phyloP scores from a whole-genome alignment of 2,888 invertebrate genomes.

The Heteromyza rotundicornis region DNA sequence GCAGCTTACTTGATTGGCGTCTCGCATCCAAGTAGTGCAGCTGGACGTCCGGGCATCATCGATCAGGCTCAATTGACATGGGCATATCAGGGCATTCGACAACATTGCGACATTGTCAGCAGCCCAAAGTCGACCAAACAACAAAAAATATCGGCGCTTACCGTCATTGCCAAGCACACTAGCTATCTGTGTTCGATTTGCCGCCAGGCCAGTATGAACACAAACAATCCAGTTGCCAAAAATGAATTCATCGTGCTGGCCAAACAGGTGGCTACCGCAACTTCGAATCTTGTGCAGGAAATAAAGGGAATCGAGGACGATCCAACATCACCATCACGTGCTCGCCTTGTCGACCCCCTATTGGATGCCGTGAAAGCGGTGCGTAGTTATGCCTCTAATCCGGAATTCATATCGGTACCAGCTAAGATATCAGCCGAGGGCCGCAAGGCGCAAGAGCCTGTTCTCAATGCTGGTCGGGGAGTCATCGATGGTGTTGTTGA shows the following conservation, averaged over 20 bases:
- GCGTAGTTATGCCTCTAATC: constrained; percentile 90
- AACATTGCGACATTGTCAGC: constrained; percentile 81
- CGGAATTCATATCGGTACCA: constrained; percentile 91
- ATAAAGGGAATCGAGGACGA: constrained; percentile 89
- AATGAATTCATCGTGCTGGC: constrained; percentile 97
- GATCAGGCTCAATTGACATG: constrained; percentile 88
- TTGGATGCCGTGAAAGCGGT: constrained; percentile 90
- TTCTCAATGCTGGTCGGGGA: constrained; percentile 78
- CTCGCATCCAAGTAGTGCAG: constrained; percentile 87
- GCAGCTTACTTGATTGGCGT: constrained; percentile 94
- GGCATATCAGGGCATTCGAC: constrained; percentile 88
- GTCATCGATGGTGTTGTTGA: constrained; percentile 86
- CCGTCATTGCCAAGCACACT: constrained; percentile 94
- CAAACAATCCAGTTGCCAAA: constrained; percentile 89
- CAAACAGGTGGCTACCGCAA: constrained; percentile 95
- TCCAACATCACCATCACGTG: constrained; percentile 78
- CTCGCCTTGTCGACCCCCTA: constrained; percentile 82
- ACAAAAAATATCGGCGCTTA: constrained; percentile 88
- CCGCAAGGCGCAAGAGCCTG: constrained; percentile 82
- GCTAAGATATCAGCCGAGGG: constrained; percentile 90
- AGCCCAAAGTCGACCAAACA: constrained; percentile 78
- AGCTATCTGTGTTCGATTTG: constrained; percentile 95
- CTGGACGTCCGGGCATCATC: constrained; percentile 86
- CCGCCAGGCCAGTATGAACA: constrained; percentile 88
- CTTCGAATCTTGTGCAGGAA: constrained; percentile 91